Evolutionary conservation across 2,797 vertebrate species (phyloP), one percentile per base, ranked within the genome.

Genomic region (Pipistrellus kuhlii): DNA sequence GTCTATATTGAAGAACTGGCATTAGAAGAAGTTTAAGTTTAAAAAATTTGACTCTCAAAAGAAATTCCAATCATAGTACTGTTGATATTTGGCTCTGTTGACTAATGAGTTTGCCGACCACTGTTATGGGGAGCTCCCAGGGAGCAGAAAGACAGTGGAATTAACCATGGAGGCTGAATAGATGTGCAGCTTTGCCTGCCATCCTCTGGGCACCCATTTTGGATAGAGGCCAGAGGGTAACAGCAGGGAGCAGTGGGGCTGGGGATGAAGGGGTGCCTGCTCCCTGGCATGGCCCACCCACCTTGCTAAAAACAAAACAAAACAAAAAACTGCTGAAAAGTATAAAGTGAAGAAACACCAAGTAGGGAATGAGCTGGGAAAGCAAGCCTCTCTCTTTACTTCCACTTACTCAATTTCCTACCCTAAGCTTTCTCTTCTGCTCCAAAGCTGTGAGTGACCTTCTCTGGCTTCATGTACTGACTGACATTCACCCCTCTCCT

Each of bases 331-430:
- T 25, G 4, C 30, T n/a, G 21, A 57, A 48, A 57, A 77, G 38
- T 55, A 38, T 10, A 57, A 81, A 72, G 51, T 38, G 1, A 9
- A n/a, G 2, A n/a, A 64, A 7, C 57, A 46, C 69, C 55, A 51
- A 76, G 9, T 1, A 12, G 85, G 91, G 53, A 82, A 53, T 0
- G 23, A 82, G 3, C 73, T 44, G 35, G 81, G 17, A 72, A 84
- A 35, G n/a, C 0, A 0, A 0, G 0, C n/a, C 64, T 10, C 8
- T 68, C 23, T 75, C 9, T 78, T 59, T 0, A 10, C 41, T 59
- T 4, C 23, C 57, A 0, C 4, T 0, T 14, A 14, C 3, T 57
- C 20, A 3, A 0, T 77, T 55, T 57, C 48, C 27, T 55, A 2
- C 23, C 7, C 13, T 86, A 53, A 51, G 6, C n/a, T 76, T 73